Evolutionary conservation across 1,140 invertebrate genomes (phyloP), one percentile per base, ranked within the genome.

Genomic region (Popillia japonica): DNA sequence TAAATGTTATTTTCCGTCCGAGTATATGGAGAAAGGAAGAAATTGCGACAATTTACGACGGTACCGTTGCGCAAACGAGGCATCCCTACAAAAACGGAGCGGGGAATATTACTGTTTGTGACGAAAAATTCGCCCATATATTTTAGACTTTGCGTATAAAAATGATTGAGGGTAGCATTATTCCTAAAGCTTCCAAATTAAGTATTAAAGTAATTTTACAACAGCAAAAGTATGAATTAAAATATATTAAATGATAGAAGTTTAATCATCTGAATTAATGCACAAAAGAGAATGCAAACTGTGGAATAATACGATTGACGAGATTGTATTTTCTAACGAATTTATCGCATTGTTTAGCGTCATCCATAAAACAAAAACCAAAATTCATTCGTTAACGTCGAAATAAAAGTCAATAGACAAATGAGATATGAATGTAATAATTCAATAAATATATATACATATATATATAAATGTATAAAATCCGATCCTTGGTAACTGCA

Each of bases 21-120:
- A 22, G 20, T 27, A 68, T 68, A 68, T 68, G 22, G 22, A 68
- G 61, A 68, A 68, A 68, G 61, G 61, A 68, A 34, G 61, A 68
- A 68, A 68, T 68, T 68, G 61, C 61, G 61, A 68, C 61, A 68
- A 68, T 68, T 68, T 68, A 27, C 61, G 61, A 34, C 22, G 22
- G 61, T 68, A 68, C 4, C 6, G 61, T 68, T 23, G 22, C 11
- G 9, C 61, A 68, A 34, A 27, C 61, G 17, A 22, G 61, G 10
- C 61, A 8, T 22, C 8, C 11, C 11, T 22, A 22, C 61, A 68
- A 68, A 68, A 68, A 68, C 22, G 23, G 61, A 68, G 22, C 17
- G 20, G 20, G 17, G 23, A 34, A 27, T 34, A 68, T 68, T 68
- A 68, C 22, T 3, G 61, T 68, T 68, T 7, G 61, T 34, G 61